Base-by-base conservation (phyloP, 2,888 invertebrate species). In the Agrotis puta region DNA sequence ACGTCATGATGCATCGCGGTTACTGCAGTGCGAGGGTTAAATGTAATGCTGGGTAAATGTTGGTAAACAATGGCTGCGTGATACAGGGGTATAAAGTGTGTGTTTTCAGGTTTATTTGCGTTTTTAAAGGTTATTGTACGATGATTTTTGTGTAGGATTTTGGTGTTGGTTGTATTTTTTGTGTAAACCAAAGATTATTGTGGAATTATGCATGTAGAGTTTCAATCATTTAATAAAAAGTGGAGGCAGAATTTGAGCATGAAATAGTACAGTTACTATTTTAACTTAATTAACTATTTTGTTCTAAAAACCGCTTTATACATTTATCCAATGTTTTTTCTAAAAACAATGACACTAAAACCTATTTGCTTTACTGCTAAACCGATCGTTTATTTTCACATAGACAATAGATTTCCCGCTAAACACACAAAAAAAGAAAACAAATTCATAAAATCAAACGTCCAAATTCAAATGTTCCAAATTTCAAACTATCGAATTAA, bases 401-500 rank as follows among this genome's bases (percentile, higher is more conserved):
- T 16, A 2, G 13, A 13, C 11, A 14, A 6, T 7, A n/a, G 0
- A 7, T 57, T 27, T 57, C 27, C 39, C 14, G 27, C 50, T 20
- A 18, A 56, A 59, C 20, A 13, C 9, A 50, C n/a, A 48, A 75
- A 66, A 64, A 77, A 70, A 64, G 54, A 11, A 64, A 58, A 53
- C 11, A 56, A 65, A 72, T 48, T 77, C 67, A 77, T 80, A 84
- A 63, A 84, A 88, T 87, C 85, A 84, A 90, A 88, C 79, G 64
- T 82, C n/a, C 81, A 86, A 87, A 88, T 88, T 86, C 83, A 75
- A 80, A 64, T 66, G 65, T 85, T 77, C 74, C 62, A 77, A 85
- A 84, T 82, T 85, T 85, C 88, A 92, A 94, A 94, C 94, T 95
- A 95, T 95, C 93, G 91, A 92, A 91, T 89, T 88, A 89, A 90